Percentiles rank a stretch among this genome's conserved stretches.
These are phyloP conservation scores for Beris morrisii DNA, from an alignment of 2,888 invertebrate genomes.

Conservation along the genomic window DNA sequence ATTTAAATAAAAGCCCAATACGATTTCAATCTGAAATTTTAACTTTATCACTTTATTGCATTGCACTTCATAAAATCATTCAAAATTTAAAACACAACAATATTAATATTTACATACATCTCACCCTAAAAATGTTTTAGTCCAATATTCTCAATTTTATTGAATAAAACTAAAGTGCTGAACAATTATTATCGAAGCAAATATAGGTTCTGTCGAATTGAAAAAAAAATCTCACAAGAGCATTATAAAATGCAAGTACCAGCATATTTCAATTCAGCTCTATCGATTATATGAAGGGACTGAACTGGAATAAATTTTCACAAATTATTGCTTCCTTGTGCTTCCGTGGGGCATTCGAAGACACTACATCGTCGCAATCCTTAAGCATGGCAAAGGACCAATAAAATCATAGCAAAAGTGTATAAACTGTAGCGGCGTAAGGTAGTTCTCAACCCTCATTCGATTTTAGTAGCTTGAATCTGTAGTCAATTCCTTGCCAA, in stretches of 20 bases:
- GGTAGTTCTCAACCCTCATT: conserved; percentile 12
- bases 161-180: conserved; percentile 27
- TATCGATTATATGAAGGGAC: conserved; percentile 26
- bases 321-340: conserved; percentile 31
- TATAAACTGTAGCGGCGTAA: background rate
- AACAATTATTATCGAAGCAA: conserved; percentile 15
- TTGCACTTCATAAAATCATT: too few relatives aligned
- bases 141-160: conserved; percentile 1
- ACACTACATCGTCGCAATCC: conserved; percentile 12
- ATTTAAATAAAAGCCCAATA: too few relatives aligned
- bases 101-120: too few relatives aligned
- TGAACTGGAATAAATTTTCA: conserved; percentile 28
- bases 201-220: background rate
- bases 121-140: too few relatives aligned
- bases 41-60: too few relatives aligned
- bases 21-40: too few relatives aligned
- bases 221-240: conserved; percentile 4
- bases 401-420: conserved; percentile 23
- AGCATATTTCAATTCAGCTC: conserved; percentile 25
- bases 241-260: conserved; percentile 14
- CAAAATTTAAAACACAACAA: too few relatives aligned
- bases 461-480: conserved; percentile 5
- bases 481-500: conserved; percentile 14
- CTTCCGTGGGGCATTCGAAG: conserved; percentile 9
- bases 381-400: conserved; percentile 27